Base-by-base conservation (phyloP, 1,140 invertebrate genomes). In the Parapsyche elsis region DNA sequence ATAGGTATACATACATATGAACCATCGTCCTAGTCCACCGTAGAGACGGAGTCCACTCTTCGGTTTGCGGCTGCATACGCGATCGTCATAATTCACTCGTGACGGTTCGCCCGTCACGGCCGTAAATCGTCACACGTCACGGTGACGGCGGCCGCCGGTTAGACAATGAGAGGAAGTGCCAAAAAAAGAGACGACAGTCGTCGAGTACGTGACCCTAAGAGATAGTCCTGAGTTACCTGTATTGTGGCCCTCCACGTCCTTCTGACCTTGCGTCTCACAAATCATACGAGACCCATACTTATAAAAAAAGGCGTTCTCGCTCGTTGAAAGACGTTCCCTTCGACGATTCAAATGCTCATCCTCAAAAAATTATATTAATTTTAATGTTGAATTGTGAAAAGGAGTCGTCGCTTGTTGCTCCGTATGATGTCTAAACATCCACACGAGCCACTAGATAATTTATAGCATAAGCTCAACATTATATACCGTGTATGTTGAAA, bases 151-250 rank as follows among this genome's bases (percentile, higher is more conserved):
- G 23, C 30, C 7, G 30, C n/a, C n/a, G n/a, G n/a, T 1, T 38
- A 70, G 61, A 83, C 81, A 83, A 83, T 83, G 81, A 80, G 59
- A 83, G 81, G 81, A 83, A 83, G 76, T 80, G 71, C 79, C 81
- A 79, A 80, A 83, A 75, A 19, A 73, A 82, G 73, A 79, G 75
- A 78, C 59, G 59, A 82, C 45, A 53, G 78, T 78, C 80, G 71
- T 14, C 19, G 26, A 67, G 67, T 75, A 75, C 78, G 75, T 49
- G 75, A 75, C 44, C 75, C 16, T 38, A 2, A 16, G 59, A 23
- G 24, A 44, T 9, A 9, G n/a, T 9, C 38, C 7, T 7, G 71
- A 12, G 21, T 67, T 75, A 61, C 75, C 44, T 75, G 73, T n/a
- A 30, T 21, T 26, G 5, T 67, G 26, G 26, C 7, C 12, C 38